Evolutionary conservation across 2,888 invertebrate species (phyloP).

Genomic region (Eretmocerus hayati): DNA sequence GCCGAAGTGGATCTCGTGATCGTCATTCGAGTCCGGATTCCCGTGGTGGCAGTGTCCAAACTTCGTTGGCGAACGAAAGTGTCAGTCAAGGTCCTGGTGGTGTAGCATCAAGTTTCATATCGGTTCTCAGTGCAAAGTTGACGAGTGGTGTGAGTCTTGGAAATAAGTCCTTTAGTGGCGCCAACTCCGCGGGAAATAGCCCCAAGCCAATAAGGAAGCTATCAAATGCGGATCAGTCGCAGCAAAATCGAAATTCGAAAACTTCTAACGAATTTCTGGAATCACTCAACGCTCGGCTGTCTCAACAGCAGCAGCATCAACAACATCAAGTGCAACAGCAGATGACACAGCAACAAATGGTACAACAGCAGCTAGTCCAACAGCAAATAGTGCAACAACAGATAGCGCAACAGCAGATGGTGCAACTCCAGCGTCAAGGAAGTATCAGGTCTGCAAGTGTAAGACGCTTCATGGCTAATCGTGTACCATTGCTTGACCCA

Average conservation of each 20-base stretch:
- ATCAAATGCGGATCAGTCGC: slow-evolving; percentile 44
- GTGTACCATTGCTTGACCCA: slow-evolving; percentile 43
- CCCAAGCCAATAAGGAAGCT: slow-evolving; percentile 43
- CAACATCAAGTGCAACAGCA: slow-evolving; percentile 64
- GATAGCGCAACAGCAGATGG: slow-evolving; percentile 56
- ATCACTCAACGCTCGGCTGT: slow-evolving; percentile 73
- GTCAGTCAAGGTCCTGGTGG: slow-evolving; percentile 47
- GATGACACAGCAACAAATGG: slow-evolving; percentile 62
- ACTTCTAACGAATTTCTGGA: slow-evolving; percentile 59
- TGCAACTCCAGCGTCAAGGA: slow-evolving; percentile 54
- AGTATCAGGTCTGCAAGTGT: slow-evolving; percentile 41
- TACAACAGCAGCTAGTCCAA: slow-evolving; percentile 62
- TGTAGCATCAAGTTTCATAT: slow-evolving; percentile 61
- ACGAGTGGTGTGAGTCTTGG: slow-evolving; percentile 29
- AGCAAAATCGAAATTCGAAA: slow-evolving; percentile 46
- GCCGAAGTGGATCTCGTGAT: slow-evolving; percentile 17
- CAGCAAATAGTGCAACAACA: slow-evolving; percentile 64
- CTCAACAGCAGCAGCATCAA: slow-evolving; percentile 61
- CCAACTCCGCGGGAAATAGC: slow-evolving; percentile 30
- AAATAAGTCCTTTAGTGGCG: slow-evolving; percentile 24
- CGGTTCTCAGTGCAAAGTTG: slow-evolving; percentile 64
- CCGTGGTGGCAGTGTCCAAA: slow-evolving; percentile 1
- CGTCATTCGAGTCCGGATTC: slow-evolving; percentile 22
- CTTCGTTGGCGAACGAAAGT: slow-evolving; percentile 9
- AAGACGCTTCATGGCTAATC: slow-evolving; percentile 43